These are phyloP conservation scores for Esperia sulphurella DNA, from an alignment of 2,888 invertebrate genomes.

Conservation along the genomic window DNA sequence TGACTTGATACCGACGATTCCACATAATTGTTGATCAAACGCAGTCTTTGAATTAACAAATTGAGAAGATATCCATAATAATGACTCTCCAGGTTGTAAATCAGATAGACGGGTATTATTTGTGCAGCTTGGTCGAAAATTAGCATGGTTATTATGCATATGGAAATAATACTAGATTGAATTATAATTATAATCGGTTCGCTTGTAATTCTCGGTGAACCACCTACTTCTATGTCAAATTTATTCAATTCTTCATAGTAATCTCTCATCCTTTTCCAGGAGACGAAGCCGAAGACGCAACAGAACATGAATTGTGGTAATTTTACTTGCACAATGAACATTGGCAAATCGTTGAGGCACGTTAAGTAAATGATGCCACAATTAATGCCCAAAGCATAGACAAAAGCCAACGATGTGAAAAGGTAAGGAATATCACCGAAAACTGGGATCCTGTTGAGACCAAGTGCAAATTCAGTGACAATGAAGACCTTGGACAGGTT, in stretches of 20 bases:
- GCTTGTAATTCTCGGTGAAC: conserved; percentile 31
- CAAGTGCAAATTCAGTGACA: conserved; percentile 27
- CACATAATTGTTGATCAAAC: conserved; percentile 43
- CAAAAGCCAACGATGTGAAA: conserved; percentile 19
- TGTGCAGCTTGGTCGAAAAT: conserved; percentile 7
- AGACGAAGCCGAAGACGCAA: conserved; percentile 26
- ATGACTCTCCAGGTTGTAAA: conserved; percentile 36
- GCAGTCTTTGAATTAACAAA: conserved; percentile 40
- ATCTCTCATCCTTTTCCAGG: conserved; percentile 29
- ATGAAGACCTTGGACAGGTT: conserved; percentile 38
- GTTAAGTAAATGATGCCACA: conserved; percentile 6
- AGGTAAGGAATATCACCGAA: conserved; percentile 22
- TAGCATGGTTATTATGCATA: conserved; percentile 9
- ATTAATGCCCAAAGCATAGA: conserved; percentile 21
- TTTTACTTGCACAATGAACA: conserved; percentile 4
- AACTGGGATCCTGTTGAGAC: conserved; percentile 34
- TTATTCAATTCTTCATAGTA: conserved; percentile 38
- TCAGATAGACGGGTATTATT: conserved; percentile 23
- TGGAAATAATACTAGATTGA: conserved; percentile 20
- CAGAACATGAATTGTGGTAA: conserved; percentile 23
- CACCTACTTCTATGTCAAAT: conserved; percentile 42
- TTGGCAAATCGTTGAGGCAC: not conserved
- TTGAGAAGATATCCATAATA: conserved; percentile 48
- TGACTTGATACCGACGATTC: conserved; percentile 32
- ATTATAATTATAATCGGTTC: conserved; percentile 32